Conservation (phyloP, 1,140 invertebrate species). For the Papilio machaon region DNA sequence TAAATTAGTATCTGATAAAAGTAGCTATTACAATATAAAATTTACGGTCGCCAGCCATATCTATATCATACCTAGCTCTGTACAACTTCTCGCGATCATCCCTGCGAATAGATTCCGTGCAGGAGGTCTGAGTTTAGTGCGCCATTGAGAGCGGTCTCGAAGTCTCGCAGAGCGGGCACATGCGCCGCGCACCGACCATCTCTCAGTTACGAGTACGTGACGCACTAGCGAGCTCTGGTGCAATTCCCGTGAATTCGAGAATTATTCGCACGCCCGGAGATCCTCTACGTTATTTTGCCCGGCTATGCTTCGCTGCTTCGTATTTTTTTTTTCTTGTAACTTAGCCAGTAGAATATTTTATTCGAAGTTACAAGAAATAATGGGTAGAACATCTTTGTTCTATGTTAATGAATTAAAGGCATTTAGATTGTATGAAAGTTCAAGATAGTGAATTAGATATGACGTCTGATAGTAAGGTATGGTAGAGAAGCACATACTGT, state of each 20-base stretch:
- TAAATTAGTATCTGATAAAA: not conserved
- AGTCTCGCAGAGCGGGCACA: slow-evolving; percentile 1
- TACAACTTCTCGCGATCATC: slow-evolving; percentile 8
- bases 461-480: no score
- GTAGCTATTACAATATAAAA: not conserved
- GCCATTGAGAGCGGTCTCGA: slow-evolving; percentile 1
- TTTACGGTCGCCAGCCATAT: not conserved
- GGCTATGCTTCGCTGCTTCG: not conserved
- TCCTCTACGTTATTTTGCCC: slow-evolving; percentile 10
- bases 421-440: no score
- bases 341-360: not conserved
- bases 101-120: slow-evolving; percentile 32
- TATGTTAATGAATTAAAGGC: no score
- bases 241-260: slow-evolving; percentile 24
- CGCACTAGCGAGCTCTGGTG: slow-evolving; percentile 32
- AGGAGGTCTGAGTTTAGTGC: slow-evolving; percentile 33
- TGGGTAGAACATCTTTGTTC: no score
- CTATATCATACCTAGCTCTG: not conserved
- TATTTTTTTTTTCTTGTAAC: not conserved
- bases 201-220: slow-evolving; percentile 25
- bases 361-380: not conserved
- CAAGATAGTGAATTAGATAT: no score
- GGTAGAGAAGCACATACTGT: no score
- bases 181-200: slow-evolving; percentile 27
- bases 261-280: slow-evolving; percentile 31